A percentile compares a stretch with the other conserved stretches of the same genome.
These are phyloP conservation scores for Meloidogyne hapla DNA, from an alignment of 1,140 invertebrate genomes.

Conservation along the genomic window DNA sequence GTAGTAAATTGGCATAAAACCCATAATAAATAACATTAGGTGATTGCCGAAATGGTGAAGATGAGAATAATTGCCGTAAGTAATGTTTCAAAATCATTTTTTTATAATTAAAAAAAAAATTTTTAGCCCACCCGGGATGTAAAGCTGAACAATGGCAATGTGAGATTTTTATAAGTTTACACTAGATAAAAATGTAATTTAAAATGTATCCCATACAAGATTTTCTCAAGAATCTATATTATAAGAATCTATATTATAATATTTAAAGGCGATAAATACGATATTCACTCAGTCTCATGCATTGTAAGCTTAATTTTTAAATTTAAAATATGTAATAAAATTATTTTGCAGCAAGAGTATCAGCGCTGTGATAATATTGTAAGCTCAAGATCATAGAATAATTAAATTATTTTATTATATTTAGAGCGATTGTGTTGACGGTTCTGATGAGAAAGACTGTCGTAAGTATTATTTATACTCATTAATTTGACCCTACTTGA, in stretches of 20 bases:
- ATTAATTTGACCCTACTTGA: background rate
- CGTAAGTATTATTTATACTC: conserved; percentile 71
- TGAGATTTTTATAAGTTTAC: conserved; percentile 51
- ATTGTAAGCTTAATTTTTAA: conserved; percentile 16
- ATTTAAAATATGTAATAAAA: background rate
- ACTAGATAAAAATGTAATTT: too few relatives aligned
- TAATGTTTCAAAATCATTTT: background rate
- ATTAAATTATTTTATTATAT: background rate
- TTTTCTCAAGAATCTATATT: too few relatives aligned
- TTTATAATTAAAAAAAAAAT: conserved; percentile 5
- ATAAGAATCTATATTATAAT: background rate
- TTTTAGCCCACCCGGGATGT: conserved; percentile 63
- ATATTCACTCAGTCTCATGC: conserved; percentile 72
- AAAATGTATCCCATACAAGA: too few relatives aligned
- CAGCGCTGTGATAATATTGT: conserved; percentile 82
- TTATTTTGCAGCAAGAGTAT: conserved; percentile 65
- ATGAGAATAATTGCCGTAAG: conserved; percentile 61
- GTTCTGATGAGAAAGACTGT: conserved; percentile 86
- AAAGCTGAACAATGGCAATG: conserved; percentile 63
- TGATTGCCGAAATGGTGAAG: conserved; percentile 57
- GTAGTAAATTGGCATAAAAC: background rate
- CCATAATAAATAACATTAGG: background rate
- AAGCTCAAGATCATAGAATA: background rate
- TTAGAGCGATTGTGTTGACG: conserved; percentile 82
- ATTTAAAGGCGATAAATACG: conserved; percentile 23